These are phyloP conservation scores for Erynnis tages DNA, from an alignment of 2,888 invertebrate species.

Conservation along the genomic window DNA sequence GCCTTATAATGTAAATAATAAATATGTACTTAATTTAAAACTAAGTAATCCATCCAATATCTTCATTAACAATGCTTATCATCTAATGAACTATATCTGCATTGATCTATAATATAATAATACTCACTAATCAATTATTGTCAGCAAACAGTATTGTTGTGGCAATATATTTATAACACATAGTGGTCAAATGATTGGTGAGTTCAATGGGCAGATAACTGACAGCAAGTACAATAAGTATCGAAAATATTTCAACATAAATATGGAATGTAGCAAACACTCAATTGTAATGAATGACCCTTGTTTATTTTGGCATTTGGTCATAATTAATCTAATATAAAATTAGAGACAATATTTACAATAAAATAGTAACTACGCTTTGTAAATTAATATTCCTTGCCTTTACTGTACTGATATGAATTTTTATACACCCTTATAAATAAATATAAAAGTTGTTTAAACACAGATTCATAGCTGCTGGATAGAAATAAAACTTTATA, in stretches of 20 bases:
- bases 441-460: conserved; percentile 82
- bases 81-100: conserved; percentile 73
- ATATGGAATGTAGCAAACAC: conserved; percentile 82
- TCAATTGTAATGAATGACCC: conserved; percentile 76
- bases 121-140: conserved; percentile 60
- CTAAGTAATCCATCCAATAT: conserved; percentile 67
- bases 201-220: conserved; percentile 32
- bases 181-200: conserved; percentile 22
- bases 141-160: conserved; percentile 42
- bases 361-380: conserved; percentile 77
- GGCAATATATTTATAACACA: conserved; percentile 29
- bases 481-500: conserved; percentile 71
- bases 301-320: conserved; percentile 64
- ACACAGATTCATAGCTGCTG: conserved; percentile 74
- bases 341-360: conserved; percentile 79
- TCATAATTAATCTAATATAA: conserved; percentile 74
- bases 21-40: conserved; percentile 64
- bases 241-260: conserved; percentile 79
- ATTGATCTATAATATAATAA: conserved; percentile 37
- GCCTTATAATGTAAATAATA: conserved; percentile 60
- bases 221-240: conserved; percentile 58
- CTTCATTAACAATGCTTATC: conserved; percentile 59
- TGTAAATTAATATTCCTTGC: conserved; percentile 74
- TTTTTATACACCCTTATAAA: conserved; percentile 64
- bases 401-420: conserved; percentile 77